These are phyloP conservation scores for Drosophila acutilabella DNA, from an alignment of 2,888 invertebrate species.

Conservation along the genomic window DNA sequence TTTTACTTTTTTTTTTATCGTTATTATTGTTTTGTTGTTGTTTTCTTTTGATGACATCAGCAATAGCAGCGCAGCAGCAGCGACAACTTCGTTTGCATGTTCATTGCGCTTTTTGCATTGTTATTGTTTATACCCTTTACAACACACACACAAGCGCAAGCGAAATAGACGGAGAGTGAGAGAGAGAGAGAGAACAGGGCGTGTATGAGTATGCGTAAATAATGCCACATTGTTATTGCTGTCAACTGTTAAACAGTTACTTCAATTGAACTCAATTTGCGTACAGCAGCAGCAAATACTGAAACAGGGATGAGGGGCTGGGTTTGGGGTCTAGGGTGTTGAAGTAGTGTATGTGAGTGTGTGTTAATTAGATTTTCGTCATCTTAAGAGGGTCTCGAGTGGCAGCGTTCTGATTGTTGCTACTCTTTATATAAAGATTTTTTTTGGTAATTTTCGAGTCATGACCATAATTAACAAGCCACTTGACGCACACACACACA, in stretches of 20 bases:
- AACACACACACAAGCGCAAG: background rate
- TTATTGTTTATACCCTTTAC: slow-evolving; percentile 38
- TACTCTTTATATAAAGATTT: slow-evolving; percentile 31
- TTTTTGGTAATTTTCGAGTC: slow-evolving; percentile 60
- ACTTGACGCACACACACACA: slow-evolving; percentile 61
- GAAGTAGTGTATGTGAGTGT: slow-evolving; percentile 13
- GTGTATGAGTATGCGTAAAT: slow-evolving; percentile 24
- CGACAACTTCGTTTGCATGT: slow-evolving; percentile 24
- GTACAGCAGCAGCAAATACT: slow-evolving; percentile 6
- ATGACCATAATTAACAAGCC: slow-evolving; percentile 77
- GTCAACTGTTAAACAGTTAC: slow-evolving; percentile 57
- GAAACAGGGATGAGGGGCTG: background rate
- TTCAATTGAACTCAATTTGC: slow-evolving; percentile 77
- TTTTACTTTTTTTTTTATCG: slow-evolving; percentile 2
- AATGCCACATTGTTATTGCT: slow-evolving; percentile 25
- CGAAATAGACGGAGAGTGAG: background rate
- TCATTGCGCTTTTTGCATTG: slow-evolving; percentile 32
- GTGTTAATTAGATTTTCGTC: slow-evolving; percentile 65
- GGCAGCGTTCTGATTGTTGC: slow-evolving; percentile 58
- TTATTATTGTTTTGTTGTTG: slow-evolving; percentile 34
- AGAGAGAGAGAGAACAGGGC: no score
- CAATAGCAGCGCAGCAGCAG: slow-evolving; percentile 20
- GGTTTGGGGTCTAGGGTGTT: background rate
- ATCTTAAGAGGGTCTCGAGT: slow-evolving; percentile 55
- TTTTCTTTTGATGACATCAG: slow-evolving; percentile 49